These are phyloP conservation scores for Actinostola sp. DNA, from an alignment of 92 coral and sea anemone species.

Conservation along the genomic window DNA sequence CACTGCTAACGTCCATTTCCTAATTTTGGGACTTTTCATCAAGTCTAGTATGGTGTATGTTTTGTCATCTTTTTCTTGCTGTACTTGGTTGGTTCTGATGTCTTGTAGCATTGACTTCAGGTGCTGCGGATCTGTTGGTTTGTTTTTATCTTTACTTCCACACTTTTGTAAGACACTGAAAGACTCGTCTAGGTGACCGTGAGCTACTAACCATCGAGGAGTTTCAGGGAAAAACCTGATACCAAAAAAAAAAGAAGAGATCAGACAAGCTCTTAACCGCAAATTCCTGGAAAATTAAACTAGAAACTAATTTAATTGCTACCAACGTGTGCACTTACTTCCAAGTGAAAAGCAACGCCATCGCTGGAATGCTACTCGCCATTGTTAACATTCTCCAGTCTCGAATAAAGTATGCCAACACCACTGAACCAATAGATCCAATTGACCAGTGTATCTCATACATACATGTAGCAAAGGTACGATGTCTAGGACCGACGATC, in stretches of 20 bases:
- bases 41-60: conserved; percentile 1
- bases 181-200: not conserved
- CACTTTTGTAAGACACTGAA: not conserved
- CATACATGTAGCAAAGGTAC: conserved; percentile 24
- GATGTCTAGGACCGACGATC: conserved; percentile 36
- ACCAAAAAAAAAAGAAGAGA: too few relatives aligned
- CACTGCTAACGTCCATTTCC: conserved; percentile 3
- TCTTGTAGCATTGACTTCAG: not conserved
- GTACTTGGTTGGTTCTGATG: conserved; percentile 1
- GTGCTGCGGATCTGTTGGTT: not conserved
- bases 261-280: too few relatives aligned
- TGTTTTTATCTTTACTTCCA: conserved; percentile 6
- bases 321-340: conserved; percentile 48
- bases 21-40: conserved; percentile 1
- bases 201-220: conserved; percentile 17
- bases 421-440: conserved; percentile 12
- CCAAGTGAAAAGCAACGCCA: conserved; percentile 37
- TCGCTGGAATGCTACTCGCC: conserved; percentile 32
- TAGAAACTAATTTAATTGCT: too few relatives aligned
- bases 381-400: conserved; percentile 44
- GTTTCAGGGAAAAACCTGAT: conserved; percentile 9
- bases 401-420: conserved; percentile 38
- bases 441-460: conserved; percentile 19
- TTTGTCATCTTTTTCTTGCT: not conserved
- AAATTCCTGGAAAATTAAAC: not conserved